These are phyloP conservation scores for Microtus pennsylvanicus DNA, from an alignment of 2,113 vertebrate species.

Conservation along the genomic window DNA sequence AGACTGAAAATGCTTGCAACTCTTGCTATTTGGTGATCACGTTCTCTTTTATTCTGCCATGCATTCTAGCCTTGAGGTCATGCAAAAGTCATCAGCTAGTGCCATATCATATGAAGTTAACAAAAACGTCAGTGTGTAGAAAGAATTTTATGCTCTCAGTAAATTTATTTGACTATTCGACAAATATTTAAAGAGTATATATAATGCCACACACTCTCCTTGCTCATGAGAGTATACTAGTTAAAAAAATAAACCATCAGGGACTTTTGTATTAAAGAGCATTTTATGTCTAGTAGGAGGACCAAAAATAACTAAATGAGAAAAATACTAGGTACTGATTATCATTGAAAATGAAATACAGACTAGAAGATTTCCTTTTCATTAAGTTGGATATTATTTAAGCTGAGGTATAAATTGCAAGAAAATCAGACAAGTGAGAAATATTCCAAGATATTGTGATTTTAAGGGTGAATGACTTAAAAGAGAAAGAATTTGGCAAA, in stretches of 20 bases:
- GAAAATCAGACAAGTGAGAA: neutral
- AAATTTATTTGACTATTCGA: slow-evolving; percentile 24
- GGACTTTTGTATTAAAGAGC: neutral
- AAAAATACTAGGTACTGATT: neutral
- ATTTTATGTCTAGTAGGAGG: neutral
- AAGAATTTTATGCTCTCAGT: neutral
- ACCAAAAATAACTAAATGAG: neutral
- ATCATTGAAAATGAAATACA: slow-evolving; percentile 25
- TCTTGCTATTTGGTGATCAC: neutral
- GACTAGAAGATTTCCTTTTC: neutral
- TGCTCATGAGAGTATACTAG: neutral
- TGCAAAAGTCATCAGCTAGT: neutral
- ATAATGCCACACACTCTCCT: neutral
- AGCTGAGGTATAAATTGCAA: neutral
- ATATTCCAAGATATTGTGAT: neutral
- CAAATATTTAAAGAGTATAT: neutral
- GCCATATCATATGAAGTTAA: slow-evolving; percentile 18
- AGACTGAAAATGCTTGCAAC: neutral
- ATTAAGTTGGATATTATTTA: neutral
- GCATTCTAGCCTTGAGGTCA: neutral
- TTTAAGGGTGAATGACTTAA: neutral
- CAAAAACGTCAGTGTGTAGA: neutral
- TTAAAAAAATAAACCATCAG: neutral
- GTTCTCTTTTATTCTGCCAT: slow-evolving; percentile 10
- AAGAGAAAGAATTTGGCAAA: neutral